phyloP scores from a whole-genome alignment of 2,888 invertebrate genomes.

The Cantharis rustica region DNA sequence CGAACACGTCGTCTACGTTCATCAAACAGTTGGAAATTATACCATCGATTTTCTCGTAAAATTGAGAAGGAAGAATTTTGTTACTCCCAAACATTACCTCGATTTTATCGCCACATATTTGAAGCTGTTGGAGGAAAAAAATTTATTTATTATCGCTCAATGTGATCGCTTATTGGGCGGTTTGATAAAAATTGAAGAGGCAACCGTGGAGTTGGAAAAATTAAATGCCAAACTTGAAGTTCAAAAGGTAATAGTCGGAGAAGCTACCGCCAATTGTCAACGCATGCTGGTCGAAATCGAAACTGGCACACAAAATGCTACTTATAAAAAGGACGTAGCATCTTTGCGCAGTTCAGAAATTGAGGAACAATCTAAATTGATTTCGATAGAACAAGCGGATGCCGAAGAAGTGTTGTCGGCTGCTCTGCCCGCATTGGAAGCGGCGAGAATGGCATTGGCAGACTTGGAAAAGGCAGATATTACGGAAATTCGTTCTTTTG shows the following conservation, averaged over 20 bases:
- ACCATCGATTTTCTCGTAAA: constrained; percentile 74
- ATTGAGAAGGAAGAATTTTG: constrained; percentile 80
- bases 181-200: constrained; percentile 84
- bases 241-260: constrained; percentile 77
- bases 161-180: constrained; percentile 74
- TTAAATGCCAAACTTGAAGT: constrained; percentile 80
- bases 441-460: constrained; percentile 77
- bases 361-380: constrained; percentile 78
- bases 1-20: constrained; percentile 85
- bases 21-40: constrained; percentile 74
- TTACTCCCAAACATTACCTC: constrained; percentile 91
- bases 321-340: constrained; percentile 79
- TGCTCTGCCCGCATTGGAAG: constrained; percentile 84
- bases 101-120: constrained; percentile 84
- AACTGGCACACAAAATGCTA: constrained; percentile 70
- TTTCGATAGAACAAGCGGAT: constrained; percentile 80
- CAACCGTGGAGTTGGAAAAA: constrained; percentile 78
- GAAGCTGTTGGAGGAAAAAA: constrained; percentile 74
- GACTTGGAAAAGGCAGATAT: constrained; percentile 89
- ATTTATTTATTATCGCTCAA: constrained; percentile 64
- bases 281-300: constrained; percentile 76
- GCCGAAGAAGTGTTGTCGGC: constrained; percentile 80
- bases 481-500: constrained; percentile 90
- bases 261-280: constrained; percentile 83
- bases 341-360: constrained; percentile 81